phyloP scores from a whole-genome alignment of 1,140 invertebrate species.

The Ostrea edulis region DNA sequence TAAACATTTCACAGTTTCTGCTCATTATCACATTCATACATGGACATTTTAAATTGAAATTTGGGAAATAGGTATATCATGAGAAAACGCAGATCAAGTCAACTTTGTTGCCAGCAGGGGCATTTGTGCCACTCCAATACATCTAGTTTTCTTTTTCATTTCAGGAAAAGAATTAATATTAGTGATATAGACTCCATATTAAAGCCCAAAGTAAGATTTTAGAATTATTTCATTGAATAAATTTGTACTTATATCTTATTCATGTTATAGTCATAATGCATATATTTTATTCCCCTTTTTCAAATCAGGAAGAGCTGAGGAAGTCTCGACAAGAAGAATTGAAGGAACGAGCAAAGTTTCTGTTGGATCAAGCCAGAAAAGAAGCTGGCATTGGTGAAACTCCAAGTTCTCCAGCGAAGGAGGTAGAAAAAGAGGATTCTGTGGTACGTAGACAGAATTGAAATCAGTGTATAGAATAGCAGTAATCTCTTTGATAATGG shows the following conservation, averaged over 20 bases:
- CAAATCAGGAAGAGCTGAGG: conserved; percentile 44
- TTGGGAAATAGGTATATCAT: no score
- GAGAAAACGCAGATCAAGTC: no score
- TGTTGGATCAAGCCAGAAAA: conserved; percentile 91
- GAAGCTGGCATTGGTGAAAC: conserved; percentile 81
- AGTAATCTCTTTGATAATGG: no score
- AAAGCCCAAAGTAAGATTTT: background rate
- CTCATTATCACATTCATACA: no score
- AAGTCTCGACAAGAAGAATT: conserved; percentile 81
- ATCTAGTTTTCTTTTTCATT: background rate
- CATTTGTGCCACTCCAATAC: background rate
- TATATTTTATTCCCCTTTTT: no score
- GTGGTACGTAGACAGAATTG: background rate
- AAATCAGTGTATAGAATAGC: no score
- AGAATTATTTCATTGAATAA: background rate
- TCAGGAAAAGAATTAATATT: conserved; percentile 19
- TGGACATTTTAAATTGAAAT: no score
- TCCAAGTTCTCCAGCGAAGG: conserved; percentile 13
- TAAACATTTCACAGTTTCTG: no score
- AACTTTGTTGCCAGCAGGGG: no score
- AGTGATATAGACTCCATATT: background rate
- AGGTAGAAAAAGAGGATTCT: conserved; percentile 6
- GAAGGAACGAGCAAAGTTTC: conserved; percentile 92
- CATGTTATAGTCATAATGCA: no score
- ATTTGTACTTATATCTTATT: background rate